Evolutionary conservation across 1,140 invertebrate genomes (phyloP).

Genomic region (Platyscapa corneri): DNA sequence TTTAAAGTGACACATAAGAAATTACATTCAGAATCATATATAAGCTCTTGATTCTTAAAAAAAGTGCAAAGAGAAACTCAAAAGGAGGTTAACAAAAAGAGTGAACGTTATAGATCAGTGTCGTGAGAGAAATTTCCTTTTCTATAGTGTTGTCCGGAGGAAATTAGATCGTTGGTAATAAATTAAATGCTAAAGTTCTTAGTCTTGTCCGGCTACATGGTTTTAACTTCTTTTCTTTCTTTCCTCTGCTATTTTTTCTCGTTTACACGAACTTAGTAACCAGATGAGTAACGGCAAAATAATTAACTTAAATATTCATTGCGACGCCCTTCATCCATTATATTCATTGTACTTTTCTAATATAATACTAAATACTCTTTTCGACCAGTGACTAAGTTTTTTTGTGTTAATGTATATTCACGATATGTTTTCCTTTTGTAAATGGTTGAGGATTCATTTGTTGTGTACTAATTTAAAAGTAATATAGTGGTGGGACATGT

Average conservation of each 20-base stretch:
- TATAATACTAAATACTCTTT: not conserved
- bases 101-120: not conserved
- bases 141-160: constrained; percentile 46
- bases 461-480: not conserved
- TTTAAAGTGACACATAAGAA: constrained; percentile 8
- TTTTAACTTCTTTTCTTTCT: constrained; percentile 19
- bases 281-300: constrained; percentile 64
- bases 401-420: not conserved
- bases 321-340: not conserved
- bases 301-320: constrained; percentile 66
- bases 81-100: constrained; percentile 2
- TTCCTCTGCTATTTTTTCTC: constrained; percentile 15
- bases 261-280: constrained; percentile 54
- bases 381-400: not conserved
- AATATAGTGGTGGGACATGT: not conserved
- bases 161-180: constrained; percentile 61
- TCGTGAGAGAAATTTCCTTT: constrained; percentile 28
- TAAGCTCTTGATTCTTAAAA: constrained; percentile 25
- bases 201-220: constrained; percentile 47
- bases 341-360: not conserved
- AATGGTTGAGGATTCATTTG: not conserved
- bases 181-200: constrained; percentile 62
- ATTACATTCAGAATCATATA: not conserved
- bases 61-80: constrained; percentile 19
- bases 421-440: not conserved